Evolutionary conservation across 2,888 invertebrate species (phyloP).

Genomic region (Clitarchus hookeri): DNA sequence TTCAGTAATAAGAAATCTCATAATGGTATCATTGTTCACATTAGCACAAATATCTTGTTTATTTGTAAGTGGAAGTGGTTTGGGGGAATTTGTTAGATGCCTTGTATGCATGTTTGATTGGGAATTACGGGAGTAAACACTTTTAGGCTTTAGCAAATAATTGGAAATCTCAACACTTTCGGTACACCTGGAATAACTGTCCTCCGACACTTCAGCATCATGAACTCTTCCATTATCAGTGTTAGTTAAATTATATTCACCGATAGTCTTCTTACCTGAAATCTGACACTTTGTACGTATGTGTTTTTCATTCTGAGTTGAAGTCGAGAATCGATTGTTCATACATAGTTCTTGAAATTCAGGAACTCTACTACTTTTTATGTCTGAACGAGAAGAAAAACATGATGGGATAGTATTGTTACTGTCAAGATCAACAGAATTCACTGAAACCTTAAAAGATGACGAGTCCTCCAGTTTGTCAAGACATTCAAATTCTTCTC

Average conservation of each 20-base stretch:
- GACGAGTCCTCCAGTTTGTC: constrained; percentile 23
- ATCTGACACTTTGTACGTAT: not conserved
- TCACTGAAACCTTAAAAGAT: constrained; percentile 31
- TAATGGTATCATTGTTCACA: not conserved
- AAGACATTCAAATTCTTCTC: constrained; percentile 37
- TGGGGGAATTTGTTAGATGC: not conserved
- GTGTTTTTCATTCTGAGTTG: not conserved
- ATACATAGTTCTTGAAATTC: not conserved
- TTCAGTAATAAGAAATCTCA: constrained; percentile 19
- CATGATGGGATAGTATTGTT: constrained; percentile 23
- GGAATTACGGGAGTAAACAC: not conserved
- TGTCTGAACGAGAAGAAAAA: constrained; percentile 28
- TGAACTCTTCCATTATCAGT: not conserved
- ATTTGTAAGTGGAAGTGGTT: not conserved
- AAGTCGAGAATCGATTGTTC: not conserved
- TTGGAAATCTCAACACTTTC: not conserved
- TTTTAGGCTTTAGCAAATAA: not conserved
- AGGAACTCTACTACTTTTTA: constrained; percentile 23
- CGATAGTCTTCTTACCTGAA: not conserved
- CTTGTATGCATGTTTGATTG: not conserved
- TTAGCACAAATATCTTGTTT: constrained; percentile 15
- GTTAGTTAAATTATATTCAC: not conserved
- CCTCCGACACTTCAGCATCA: not conserved
- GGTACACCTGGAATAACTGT: not conserved
- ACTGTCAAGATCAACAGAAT: constrained; percentile 32